Conservation (phyloP, 2,113 vertebrate species). For the Pogonocichla stellata region DNA sequence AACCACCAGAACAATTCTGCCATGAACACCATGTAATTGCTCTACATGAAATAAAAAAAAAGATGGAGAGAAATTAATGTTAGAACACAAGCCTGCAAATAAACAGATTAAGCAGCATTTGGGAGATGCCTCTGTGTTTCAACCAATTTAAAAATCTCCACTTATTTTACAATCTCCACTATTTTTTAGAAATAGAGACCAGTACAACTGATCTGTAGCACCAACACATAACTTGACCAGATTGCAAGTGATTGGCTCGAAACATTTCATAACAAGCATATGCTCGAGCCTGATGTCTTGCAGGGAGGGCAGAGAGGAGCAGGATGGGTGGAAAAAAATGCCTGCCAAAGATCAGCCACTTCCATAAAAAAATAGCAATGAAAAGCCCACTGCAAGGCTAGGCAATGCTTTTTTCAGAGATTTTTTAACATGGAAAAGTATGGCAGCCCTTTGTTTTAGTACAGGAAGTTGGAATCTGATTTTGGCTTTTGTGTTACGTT, state of each 20-base stretch:
- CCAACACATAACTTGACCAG: not conserved
- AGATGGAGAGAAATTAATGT: not conserved
- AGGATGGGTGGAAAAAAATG: not conserved
- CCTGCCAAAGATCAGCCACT: not conserved
- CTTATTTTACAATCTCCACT: not conserved
- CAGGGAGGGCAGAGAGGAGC: not conserved
- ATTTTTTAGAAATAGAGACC: not conserved
- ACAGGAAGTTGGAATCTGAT: not conserved
- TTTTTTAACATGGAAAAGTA: not conserved
- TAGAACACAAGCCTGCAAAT: not conserved
- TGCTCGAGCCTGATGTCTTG: not conserved
- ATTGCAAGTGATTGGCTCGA: not conserved
- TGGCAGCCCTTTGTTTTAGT: not conserved
- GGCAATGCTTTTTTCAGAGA: not conserved
- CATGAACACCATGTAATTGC: constrained; percentile 97
- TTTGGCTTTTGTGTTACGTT: not conserved
- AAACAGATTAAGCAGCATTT: not conserved
- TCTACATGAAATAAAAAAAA: constrained; percentile 73
- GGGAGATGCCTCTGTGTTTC: not conserved
- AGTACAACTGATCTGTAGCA: not conserved
- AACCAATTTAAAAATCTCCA: not conserved
- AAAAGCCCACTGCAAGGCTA: not conserved
- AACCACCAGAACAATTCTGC: constrained; percentile 98
- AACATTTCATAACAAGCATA: not conserved
- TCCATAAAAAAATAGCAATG: not conserved